Percentiles rank a stretch among this genome's conserved stretches.
These are phyloP conservation scores for Phalloptychus januarius DNA, from an alignment of 2,797 vertebrate genomes.

Conservation along the genomic window DNA sequence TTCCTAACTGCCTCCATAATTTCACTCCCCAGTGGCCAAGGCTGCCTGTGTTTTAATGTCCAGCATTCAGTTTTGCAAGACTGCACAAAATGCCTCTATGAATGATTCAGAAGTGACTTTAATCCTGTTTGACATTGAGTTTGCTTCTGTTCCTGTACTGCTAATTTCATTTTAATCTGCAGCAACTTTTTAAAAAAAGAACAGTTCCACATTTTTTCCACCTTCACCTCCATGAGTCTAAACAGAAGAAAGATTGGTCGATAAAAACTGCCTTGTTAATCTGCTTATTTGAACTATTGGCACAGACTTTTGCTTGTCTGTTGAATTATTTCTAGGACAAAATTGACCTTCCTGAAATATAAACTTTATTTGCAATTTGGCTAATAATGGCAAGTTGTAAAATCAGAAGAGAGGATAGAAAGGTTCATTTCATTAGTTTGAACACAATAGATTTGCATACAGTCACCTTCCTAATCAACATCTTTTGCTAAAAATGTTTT, in stretches of 20 bases:
- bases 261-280: not conserved
- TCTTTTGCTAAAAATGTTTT: too few relatives aligned
- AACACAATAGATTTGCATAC: not conserved
- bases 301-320: not conserved
- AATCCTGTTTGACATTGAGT: slow-evolving; percentile 8
- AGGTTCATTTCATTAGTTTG: not conserved
- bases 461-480: too few relatives aligned
- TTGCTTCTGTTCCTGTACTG: slow-evolving; percentile 1
- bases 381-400: not conserved
- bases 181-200: not conserved
- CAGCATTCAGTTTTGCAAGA: slow-evolving; percentile 25
- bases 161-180: not conserved
- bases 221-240: not conserved
- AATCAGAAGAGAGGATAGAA: not conserved
- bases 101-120: slow-evolving; percentile 13
- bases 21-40: slow-evolving; percentile 35
- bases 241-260: not conserved
- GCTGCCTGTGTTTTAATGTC: slow-evolving; percentile 26
- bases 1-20: slow-evolving; percentile 41
- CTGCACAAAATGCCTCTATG: slow-evolving; percentile 27
- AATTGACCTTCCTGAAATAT: not conserved
- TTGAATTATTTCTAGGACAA: not conserved
- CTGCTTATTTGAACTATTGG: not conserved
- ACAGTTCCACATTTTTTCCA: not conserved
- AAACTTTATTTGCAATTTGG: not conserved